Base-by-base conservation (phyloP, 2,797 vertebrate species). In the Rhynchotus rufescens region DNA sequence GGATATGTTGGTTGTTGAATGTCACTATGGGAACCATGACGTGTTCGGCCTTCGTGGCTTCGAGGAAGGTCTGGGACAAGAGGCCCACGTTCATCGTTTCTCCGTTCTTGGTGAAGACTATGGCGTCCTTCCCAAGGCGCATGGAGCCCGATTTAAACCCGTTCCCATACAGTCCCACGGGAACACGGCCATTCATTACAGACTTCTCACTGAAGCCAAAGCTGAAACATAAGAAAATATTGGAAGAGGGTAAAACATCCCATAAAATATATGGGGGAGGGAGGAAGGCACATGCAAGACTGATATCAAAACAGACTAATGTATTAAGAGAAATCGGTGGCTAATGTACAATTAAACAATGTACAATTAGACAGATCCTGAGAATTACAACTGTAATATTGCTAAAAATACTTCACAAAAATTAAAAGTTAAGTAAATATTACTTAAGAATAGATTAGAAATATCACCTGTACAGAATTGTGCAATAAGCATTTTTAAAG, bases 121-220 rank as follows among this genome's bases (percentile, higher is more conserved):
- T 98, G 65, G 98, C 98, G 10, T 99, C 99, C 96, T 90, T 98
- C 36, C 99, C 99, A 69, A 99, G 97, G 56, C 99, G 98, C 99
- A 99, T 99, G 49, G 99, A 99, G 16, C 99, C 99, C 0, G 99
- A 99, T 95, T 99, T 99, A 98, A 99, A 99, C 12, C 99, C 99
- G 30, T 99, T 99, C 38, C 99, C 99, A 51, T 99, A 99, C 30
- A 99, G 95, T 30, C 99, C 99, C 88, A 99, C 98, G 0, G 99
- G 99, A 15, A 98, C 96, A 2, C 97, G 95, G 22, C 98, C 98
- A 38, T 98, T 98, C 73, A 98, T 36, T 47, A 98, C 66, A 28
- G 95, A 96, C 97, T 99, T 99, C 76, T 99, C 98, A 93, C 99
- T 99, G 97, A 99, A 99, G 12, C 99, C 99, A 42, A 99, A 99